phyloP scores from a whole-genome alignment of 1,140 invertebrate genomes.

The Scaptomyza graminum region DNA sequence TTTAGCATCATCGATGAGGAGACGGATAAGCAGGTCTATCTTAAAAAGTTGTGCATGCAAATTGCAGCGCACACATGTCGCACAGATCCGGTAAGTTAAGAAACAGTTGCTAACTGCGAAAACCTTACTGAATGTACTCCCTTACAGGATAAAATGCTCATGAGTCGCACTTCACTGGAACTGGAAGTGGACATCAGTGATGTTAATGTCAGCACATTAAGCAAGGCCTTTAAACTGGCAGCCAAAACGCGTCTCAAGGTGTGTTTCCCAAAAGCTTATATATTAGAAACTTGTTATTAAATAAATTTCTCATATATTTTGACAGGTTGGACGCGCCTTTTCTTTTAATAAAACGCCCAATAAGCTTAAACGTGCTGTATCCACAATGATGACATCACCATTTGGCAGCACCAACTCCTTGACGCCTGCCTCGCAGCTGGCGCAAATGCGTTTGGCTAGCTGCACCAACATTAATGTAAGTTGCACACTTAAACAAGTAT shows the following conservation, averaged over 20 bases:
- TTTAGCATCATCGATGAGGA: conserved; percentile 93
- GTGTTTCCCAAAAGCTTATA: not conserved
- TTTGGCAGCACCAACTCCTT: conserved; percentile 92
- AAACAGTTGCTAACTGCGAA: not conserved
- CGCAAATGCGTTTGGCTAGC: conserved; percentile 92
- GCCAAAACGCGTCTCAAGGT: conserved; percentile 93
- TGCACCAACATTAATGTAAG: conserved; percentile 93
- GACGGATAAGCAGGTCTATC: conserved; percentile 91
- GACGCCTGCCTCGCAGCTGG: conserved; percentile 89
- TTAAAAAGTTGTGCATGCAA: conserved; percentile 92
- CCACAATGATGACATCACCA: conserved; percentile 95
- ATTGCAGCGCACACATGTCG: conserved; percentile 94
- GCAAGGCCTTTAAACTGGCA: conserved; percentile 94
- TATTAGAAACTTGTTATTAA: conserved; percentile 4
- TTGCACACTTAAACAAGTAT: conserved; percentile 42
- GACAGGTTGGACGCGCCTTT: conserved; percentile 92
- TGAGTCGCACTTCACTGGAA: conserved; percentile 89
- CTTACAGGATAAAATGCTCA: conserved; percentile 83
- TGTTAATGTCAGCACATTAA: conserved; percentile 91
- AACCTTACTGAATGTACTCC: not conserved
- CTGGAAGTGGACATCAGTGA: conserved; percentile 94
- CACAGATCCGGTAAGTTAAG: conserved; percentile 89
- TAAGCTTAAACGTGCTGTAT: conserved; percentile 96
- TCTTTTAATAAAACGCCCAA: conserved; percentile 97
- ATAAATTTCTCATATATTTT: not conserved